Base-by-base conservation (phyloP, 2,888 invertebrate genomes). In the Notodonta dromedarius region DNA sequence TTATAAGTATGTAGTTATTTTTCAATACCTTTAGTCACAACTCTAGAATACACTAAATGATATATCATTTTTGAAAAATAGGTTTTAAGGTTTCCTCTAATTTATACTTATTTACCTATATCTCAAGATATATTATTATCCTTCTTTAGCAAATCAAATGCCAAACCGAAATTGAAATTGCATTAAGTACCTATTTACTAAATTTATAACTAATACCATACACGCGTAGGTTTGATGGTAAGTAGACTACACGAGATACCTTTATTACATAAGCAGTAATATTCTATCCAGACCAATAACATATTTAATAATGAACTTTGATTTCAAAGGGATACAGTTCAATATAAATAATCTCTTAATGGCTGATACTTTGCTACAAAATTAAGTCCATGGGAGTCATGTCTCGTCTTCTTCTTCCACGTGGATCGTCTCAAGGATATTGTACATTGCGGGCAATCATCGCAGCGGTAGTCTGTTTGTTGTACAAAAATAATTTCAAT, bases 361-460 rank as follows among this genome's bases (percentile, higher is more conserved):
- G 44, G 44, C 13, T 46, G n/a, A 46, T 24, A 24, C 11, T 11
- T 16, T 24, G n/a, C 7, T 51, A 11, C 6, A 24, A 51, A 16
- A 16, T 24, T 9, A 24, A 11, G 11, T 6, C 9, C 32, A 8
- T 13, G 35, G 7, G 46, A 56, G n/a, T 56, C 32, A 57, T 48
- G 39, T 54, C 53, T 16, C 51, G 66, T 24, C 24, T 24, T 61
- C 54, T n/a, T 52, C 51, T 57, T 74, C 72, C 74, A 77, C 77
- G 74, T 74, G 74, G 50, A 65, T 54, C 52, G 73, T 76, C 73
- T 78, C 83, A 84, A 84, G 82, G 83, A 70, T 24, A 24, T 67
- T 62, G 59, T 9, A 9, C 13, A 35, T 32, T 53, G 11, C 9
- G n/a, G 63, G 52, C 60, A 42, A 77, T 82, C 73, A 77, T 70